phyloP scores from a whole-genome alignment of 2,113 vertebrate genomes.

The Plectropomus leopardus region DNA sequence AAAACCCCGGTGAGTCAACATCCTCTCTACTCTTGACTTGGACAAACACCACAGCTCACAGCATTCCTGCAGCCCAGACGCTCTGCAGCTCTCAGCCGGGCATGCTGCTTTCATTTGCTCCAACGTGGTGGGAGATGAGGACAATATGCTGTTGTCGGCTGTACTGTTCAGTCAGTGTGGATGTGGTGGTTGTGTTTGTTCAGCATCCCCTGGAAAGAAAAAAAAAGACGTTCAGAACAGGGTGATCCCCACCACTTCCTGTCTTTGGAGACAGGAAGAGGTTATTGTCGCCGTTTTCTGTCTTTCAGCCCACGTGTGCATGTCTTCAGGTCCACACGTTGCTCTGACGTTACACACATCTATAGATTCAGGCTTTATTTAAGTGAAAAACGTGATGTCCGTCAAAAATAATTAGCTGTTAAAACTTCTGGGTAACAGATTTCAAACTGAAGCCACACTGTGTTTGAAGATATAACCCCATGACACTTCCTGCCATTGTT shows the following conservation, averaged over 20 bases:
- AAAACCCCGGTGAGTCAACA: constrained; percentile 78
- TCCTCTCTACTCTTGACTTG: constrained; percentile 66
- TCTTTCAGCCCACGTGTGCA: neutral
- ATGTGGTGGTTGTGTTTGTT: constrained; percentile 47
- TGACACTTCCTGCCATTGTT: constrained; percentile 78
- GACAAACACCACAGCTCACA: constrained; percentile 58
- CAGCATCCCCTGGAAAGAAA: constrained; percentile 21
- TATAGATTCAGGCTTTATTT: neutral
- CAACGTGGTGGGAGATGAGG: constrained; percentile 19
- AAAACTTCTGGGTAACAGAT: constrained; percentile 28
- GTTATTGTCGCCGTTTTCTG: constrained; percentile 31
- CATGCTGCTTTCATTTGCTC: constrained; percentile 45
- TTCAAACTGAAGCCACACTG: constrained; percentile 18
- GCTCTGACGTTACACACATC: neutral
- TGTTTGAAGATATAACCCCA: constrained; percentile 52
- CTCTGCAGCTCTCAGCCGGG: constrained; percentile 19
- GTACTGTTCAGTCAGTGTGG: constrained; percentile 2
- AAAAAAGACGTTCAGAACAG: constrained; percentile 50
- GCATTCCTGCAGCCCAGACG: constrained; percentile 51
- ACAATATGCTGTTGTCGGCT: constrained; percentile 18
- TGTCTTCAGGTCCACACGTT: neutral
- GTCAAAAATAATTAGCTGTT: neutral
- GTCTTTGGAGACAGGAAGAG: constrained; percentile 67
- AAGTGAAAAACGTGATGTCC: neutral
- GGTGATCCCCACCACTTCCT: constrained; percentile 71